Evolutionary conservation across 2,113 vertebrate genomes (phyloP), one percentile per base, ranked within the genome.

Genomic region (Rhinoptilus africanus): DNA sequence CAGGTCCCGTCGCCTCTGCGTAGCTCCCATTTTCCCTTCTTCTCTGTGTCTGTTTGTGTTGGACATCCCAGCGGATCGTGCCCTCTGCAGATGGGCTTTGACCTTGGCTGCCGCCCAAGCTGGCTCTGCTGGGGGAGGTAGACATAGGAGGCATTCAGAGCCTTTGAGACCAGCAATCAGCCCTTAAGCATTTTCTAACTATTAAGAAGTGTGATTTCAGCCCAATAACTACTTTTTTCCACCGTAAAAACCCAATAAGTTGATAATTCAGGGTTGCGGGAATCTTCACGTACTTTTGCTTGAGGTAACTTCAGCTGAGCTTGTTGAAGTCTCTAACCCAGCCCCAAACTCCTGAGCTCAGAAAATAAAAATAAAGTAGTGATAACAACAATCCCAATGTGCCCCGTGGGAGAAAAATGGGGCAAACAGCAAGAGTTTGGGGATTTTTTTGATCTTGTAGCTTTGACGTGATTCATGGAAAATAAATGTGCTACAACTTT

Each of bases 401-500:
- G 28, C 39, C 63, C 21, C 2, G 0, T 32, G 32, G 74, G 43
- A 83, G 73, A 26, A 14, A 32, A 14, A 23, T 1, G 3, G 73
- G 75, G 83, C 51, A 84, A 75, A 75, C 23, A 73, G 47, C 35
- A 12, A 18, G 64, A 79, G 60, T 43, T 62, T 18, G 47, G 47
- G 26, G 24, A 4, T 2, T 68, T 85, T 30, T 32, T 60, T 53
- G 34, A 28, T 75, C 67, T 43, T 51, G 62, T 51, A 54, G 50
- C 18, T 89, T 82, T 63, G 76, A 72, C 0, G 1, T 59, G 78
- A 94, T 80, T 93, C 63, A 32, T 75, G 62, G 69, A 87, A 88
- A 93, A 95, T 79, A 87, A 96, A 95, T 24, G 91, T 81, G 24
- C 74, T 81, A 28, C 50, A 28, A 95, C 92, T 97, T 94, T 92